phyloP scores from a whole-genome alignment of 2,797 vertebrate species.

The Mormyrops boulengeri region DNA sequence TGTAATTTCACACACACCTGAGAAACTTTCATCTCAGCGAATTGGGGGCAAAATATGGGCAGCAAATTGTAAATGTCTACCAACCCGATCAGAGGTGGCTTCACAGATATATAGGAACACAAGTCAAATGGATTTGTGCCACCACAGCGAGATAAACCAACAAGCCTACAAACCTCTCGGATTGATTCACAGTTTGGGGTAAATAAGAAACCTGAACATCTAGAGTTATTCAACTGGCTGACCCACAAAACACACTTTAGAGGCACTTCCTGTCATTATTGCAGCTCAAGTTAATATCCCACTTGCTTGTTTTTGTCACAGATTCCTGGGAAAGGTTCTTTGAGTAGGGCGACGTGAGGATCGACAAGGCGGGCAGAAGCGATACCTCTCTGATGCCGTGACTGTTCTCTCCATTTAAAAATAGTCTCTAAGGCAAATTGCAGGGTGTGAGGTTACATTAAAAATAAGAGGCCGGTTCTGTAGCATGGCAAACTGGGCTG shows the following conservation, averaged over 20 bases:
- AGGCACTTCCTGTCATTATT: constrained; percentile 4
- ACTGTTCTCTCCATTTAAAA: not conserved
- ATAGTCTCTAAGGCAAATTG: not conserved
- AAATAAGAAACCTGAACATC: not conserved
- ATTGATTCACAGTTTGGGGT: not conserved
- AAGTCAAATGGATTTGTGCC: constrained; percentile 3
- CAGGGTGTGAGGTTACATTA: not conserved
- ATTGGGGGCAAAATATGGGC: not conserved
- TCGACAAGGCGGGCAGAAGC: not conserved
- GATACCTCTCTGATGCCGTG: not conserved
- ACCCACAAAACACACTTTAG: constrained; percentile 9
- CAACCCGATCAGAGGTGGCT: not conserved
- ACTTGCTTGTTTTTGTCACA: constrained; percentile 6
- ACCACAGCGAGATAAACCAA: not conserved
- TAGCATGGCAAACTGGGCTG: not conserved
- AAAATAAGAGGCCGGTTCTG: not conserved
- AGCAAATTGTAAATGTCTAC: not conserved
- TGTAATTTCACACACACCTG: not conserved
- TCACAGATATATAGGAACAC: not conserved
- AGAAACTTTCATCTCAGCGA: not conserved
- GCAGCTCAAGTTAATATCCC: not conserved
- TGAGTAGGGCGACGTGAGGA: not conserved
- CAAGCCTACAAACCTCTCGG: not conserved
- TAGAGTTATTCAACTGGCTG: not conserved
- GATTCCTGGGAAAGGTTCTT: not conserved